Evolutionary conservation across 1,140 invertebrate species (phyloP), one percentile per base, ranked within the genome.

Genomic region (Cotesia typhae): DNA sequence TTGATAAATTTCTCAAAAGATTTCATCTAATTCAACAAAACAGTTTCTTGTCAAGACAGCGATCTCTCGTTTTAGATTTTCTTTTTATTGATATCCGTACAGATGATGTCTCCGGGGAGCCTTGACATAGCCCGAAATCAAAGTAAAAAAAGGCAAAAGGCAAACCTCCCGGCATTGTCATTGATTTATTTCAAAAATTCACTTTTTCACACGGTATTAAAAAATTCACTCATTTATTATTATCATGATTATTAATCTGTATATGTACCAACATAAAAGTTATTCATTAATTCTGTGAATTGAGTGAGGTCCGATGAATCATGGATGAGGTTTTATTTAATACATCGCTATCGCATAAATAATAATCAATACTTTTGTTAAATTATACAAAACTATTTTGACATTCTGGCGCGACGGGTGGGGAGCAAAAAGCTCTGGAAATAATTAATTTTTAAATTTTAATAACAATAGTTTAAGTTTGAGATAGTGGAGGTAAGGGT

Each of bases 321-420:
- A 67, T 67, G n/a, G 41, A 67, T 67, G 65, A 53, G 20, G 63
- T 70, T 70, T 60, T 38, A 47, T 70, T 28, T 28, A 28, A 28
- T 28, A 28, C 28, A 28, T 59, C 20, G 5, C 35, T 9, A 6
- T 20, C 55, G 41, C 35, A 69, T 59, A 41, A 70, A 38, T 60
- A 20, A 61, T 60, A 59, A 70, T 47, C 37, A 17, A 60, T 20
- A 70, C 28, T 47, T 47, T 47, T 47, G 28, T 47, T 9, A 47
- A 47, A 47, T 47, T 47, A 28, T 28, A 28, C 28, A 28, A 28
- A 28, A 28, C 0, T 28, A 28, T 28, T 28, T 28, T 28, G 1
- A 28, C 28, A 1, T 28, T 28, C 28, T 28, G 28, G 28, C 28
- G 28, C 28, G 28, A 28, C 28, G 28, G 28, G 28, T 28, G 28